Evolutionary conservation across 1,140 invertebrate genomes (phyloP).

Genomic region (Papilio glaucus): DNA sequence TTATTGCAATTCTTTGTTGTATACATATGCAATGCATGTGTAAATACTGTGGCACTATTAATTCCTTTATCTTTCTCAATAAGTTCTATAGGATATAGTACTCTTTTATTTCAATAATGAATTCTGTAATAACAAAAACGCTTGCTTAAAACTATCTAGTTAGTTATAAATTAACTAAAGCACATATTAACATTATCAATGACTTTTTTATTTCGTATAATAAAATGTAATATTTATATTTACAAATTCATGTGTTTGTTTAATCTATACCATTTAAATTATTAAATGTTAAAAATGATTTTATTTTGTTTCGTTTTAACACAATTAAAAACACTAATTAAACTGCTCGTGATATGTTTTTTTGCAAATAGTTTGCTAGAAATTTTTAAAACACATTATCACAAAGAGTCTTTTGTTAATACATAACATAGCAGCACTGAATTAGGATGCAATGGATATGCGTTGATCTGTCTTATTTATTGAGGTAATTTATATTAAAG

Average conservation of each 20-base stretch:
- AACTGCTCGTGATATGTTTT: not conserved
- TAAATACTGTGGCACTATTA: not conserved
- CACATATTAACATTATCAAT: not conserved
- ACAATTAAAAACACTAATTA: not conserved
- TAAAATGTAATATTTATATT: not conserved
- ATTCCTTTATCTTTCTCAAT: not conserved
- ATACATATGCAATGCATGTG: constrained; percentile 5
- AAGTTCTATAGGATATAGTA: not conserved
- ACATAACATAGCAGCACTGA: too few species aligned
- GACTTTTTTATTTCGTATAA: not conserved
- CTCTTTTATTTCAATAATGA: not conserved
- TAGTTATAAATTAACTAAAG: not conserved
- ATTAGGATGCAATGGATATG: too few species aligned
- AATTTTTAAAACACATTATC: too few species aligned
- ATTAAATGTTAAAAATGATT: not conserved
- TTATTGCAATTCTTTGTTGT: constrained; percentile 31
- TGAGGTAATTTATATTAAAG: too few species aligned
- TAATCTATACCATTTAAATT: not conserved
- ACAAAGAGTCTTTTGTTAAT: too few species aligned
- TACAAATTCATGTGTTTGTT: constrained; percentile 12
- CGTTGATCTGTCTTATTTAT: too few species aligned
- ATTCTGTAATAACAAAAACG: not conserved
- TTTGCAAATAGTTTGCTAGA: not conserved
- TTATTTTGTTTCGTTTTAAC: not conserved
- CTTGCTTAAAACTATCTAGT: not conserved